phyloP scores from a whole-genome alignment of 2,113 vertebrate genomes.

The Macquaria ambigua region DNA sequence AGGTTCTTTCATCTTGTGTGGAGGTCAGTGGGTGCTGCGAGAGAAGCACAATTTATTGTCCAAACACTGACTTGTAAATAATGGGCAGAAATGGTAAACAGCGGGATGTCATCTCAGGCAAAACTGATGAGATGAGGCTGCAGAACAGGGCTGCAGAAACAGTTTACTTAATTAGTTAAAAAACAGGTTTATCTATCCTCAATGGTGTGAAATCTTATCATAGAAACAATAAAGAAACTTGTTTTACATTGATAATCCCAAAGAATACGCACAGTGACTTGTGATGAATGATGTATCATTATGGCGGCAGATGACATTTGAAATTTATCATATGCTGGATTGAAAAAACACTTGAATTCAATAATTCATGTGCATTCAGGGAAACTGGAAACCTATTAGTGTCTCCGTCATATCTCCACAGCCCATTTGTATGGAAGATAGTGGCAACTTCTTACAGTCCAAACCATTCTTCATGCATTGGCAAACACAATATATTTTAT shows the following conservation, averaged over 20 bases:
- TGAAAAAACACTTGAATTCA: conserved; percentile 25
- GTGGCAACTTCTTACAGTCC: conserved; percentile 29
- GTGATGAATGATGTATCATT: conserved; percentile 38
- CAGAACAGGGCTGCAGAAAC: conserved; percentile 26
- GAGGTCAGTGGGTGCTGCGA: conserved; percentile 49
- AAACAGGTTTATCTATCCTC: conserved; percentile 25
- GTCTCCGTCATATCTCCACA: conserved; percentile 46
- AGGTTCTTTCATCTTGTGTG: conserved; percentile 60
- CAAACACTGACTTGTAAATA: conserved; percentile 71
- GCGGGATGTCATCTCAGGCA: conserved; percentile 49
- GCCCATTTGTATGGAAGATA: conserved; percentile 43
- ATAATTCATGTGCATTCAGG: conserved; percentile 44
- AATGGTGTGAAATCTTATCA: conserved; percentile 8
- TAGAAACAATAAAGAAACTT: conserved; percentile 24
- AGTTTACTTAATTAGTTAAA: conserved; percentile 39
- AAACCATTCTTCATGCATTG: conserved; percentile 46
- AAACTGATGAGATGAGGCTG: conserved; percentile 42
- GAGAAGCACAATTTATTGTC: conserved; percentile 57
- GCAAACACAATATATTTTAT: conserved; percentile 43
- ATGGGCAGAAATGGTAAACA: conserved; percentile 62
- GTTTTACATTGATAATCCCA: conserved; percentile 42
- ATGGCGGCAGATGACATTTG: background rate
- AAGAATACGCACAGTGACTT: background rate
- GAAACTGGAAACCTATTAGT: conserved; percentile 23
- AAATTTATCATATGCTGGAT: conserved; percentile 29